phyloP scores from a whole-genome alignment of 1,140 invertebrate genomes.

The Hermetia illucens region DNA sequence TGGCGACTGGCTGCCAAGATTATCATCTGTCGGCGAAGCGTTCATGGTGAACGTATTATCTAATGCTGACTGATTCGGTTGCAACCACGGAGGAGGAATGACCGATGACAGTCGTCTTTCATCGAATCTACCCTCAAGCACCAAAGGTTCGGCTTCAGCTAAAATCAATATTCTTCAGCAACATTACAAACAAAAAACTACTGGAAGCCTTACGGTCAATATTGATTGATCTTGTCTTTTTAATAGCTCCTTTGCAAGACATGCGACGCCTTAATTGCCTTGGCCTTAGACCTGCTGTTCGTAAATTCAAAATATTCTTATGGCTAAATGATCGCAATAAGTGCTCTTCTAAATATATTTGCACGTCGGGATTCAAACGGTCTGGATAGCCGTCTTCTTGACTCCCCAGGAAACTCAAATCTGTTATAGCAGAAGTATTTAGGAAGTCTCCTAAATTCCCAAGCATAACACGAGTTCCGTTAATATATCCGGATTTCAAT shows the following conservation, averaged over 20 bases:
- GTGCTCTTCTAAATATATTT: conserved; percentile 77
- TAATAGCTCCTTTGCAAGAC: conserved; percentile 74
- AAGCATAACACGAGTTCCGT: conserved; percentile 88
- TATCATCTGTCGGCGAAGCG: conserved; percentile 29
- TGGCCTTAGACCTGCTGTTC: conserved; percentile 34
- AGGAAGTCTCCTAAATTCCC: conserved; percentile 85
- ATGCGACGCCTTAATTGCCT: conserved; percentile 50
- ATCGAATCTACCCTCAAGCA: conserved; percentile 50
- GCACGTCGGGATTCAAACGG: conserved; percentile 65
- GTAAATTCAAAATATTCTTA: conserved; percentile 49
- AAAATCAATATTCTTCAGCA: not conserved
- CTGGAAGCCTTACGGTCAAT: conserved; percentile 51
- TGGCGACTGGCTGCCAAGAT: too few species aligned
- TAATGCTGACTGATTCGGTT: conserved; percentile 31
- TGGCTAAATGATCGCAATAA: conserved; percentile 63
- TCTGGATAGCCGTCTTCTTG: conserved; percentile 83
- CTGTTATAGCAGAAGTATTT: conserved; percentile 90
- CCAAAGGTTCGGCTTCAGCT: conserved; percentile 52
- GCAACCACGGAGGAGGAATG: conserved; percentile 38
- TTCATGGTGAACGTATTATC: conserved; percentile 2
- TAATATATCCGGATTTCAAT: conserved; percentile 95
- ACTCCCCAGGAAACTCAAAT: conserved; percentile 85
- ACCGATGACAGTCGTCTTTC: conserved; percentile 42
- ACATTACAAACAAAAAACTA: conserved; percentile 1
- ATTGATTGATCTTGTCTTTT: conserved; percentile 74